Evolutionary conservation across 2,888 invertebrate species (phyloP), one percentile per base, ranked within the genome.

Genomic region (Hydrotaea cyrtoneurina): DNA sequence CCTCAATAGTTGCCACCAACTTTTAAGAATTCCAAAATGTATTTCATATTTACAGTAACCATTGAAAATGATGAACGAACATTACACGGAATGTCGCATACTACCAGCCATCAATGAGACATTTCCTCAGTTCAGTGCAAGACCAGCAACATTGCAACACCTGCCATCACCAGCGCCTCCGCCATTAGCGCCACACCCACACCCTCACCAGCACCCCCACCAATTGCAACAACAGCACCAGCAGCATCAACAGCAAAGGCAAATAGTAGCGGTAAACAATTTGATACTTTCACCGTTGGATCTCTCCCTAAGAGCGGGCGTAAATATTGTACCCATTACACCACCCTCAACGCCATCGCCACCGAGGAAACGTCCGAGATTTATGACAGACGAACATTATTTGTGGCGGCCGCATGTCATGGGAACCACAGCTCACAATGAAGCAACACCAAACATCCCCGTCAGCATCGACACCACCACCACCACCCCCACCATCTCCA

Each of bases 291-390:
- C 92, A 13, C 92, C 92, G 23, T 86, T 93, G 82, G 92, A 93
- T 87, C 89, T 93, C 62, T 92, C 93, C 43, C 83, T 92, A 76
- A 89, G 93, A 46, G 89, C 92, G 19, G 86, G 91, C 21, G 85
- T 85, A 71, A 90, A 89, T 80, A 87, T 89, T 72, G 90, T 91
- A 78, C 93, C 93, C 87, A 92, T 93, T 83, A 93, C 92, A 62
- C 92, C 92, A 55, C 92, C 92, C 43, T 90, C 92, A 72, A 92
- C 93, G 57, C 93, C 93, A 36, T 93, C 92, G 71, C 93, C 93
- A 4, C 93, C 92, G 15, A 87, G 92, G 64, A 92, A 92, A 83
- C 90, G 92, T 23, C 87, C 88, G 83, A 89, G 90, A 90, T 90
- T 91, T 88, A 89, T 90, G 88, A 88, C 88, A 86, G 89, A 89